Evolutionary conservation across 1,140 invertebrate genomes (phyloP), one percentile per base, ranked within the genome.

Genomic region (Nasonia vitripennis): DNA sequence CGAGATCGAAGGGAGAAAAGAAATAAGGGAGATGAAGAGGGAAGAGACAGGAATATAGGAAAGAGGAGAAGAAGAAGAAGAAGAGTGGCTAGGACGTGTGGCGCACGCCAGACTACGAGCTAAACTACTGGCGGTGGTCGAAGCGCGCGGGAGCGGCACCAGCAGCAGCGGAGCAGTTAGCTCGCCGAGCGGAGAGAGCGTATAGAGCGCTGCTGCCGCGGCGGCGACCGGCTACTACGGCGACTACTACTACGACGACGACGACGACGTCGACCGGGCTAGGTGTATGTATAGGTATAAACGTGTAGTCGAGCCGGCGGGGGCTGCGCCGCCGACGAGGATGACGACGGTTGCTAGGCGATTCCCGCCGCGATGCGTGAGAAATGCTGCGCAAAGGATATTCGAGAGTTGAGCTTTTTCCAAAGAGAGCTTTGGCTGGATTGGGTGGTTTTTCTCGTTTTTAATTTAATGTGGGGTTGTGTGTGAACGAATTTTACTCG

Each of bases 41-140:
- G 9, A 10, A 27, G 74, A 20, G 2, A 27, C 9, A n/a, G 17
- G 55, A 78, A 23, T 27, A 70, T 62, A 23, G 31, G 70, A 67
- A 27, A 81, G 84, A 83, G 48, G 48, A 27, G 55, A 55, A 83
- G 67, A 74, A 34, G 27, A 68, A 82, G 80, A 73, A 67, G 84
- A 77, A 86, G 41, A 82, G 73, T 68, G 68, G 75, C 81, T 83
- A 88, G 74, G 86, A 70, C 80, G 87, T 71, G 82, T 62, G 23
- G 41, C 89, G 88, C 87, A 88, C 87, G 87, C 85, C 87, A 87
- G 88, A 87, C 88, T 90, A 89, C 87, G 87, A 89, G 87, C 88
- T 88, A 90, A 89, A 89, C 88, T 90, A 89, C 88, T 87, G 87
- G 73, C 85, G 84, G 84, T 48, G 41, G 80, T 17, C 23, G 71